These are phyloP conservation scores for Agonum fuliginosum DNA, from an alignment of 2,888 invertebrate species.

Conservation along the genomic window DNA sequence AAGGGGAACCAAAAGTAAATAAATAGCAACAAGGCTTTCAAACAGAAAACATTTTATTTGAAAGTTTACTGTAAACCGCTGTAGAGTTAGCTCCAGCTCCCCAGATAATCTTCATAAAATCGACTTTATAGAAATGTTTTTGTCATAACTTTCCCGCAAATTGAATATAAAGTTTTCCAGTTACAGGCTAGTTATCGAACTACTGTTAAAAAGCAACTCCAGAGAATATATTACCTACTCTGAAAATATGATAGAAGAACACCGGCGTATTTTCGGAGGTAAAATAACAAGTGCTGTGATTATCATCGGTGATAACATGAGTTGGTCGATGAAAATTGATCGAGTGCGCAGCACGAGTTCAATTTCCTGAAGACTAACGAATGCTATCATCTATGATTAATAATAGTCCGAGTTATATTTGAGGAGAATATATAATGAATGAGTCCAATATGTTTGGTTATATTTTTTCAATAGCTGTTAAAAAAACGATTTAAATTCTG, in stretches of 20 bases:
- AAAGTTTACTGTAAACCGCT: not conserved
- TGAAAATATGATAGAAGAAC: not conserved
- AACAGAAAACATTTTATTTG: conserved; percentile 17
- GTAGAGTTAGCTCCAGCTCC: not conserved
- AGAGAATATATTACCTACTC: conserved; percentile 2
- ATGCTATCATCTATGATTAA: too few species aligned
- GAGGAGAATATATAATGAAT: too few species aligned
- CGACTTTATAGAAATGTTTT: conserved; percentile 33
- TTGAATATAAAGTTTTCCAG: conserved; percentile 33
- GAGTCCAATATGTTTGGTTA: too few species aligned
- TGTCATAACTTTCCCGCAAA: conserved; percentile 2
- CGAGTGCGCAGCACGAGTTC: too few species aligned
- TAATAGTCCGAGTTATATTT: too few species aligned
- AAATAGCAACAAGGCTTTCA: not conserved
- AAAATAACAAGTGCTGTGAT: too few species aligned
- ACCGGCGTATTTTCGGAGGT: too few species aligned
- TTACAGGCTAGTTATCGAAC: conserved; percentile 24
- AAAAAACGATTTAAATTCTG: too few species aligned
- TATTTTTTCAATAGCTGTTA: too few species aligned
- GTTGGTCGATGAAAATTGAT: too few species aligned
- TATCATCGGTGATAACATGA: too few species aligned
- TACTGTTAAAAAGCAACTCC: not conserved
- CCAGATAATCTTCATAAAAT: conserved; percentile 34
- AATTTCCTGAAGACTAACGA: too few species aligned
- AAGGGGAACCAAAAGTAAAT: not conserved